Evolutionary conservation across 2,888 invertebrate species (phyloP), one percentile per base, ranked within the genome.

Genomic region (Craniophora ligustri): DNA sequence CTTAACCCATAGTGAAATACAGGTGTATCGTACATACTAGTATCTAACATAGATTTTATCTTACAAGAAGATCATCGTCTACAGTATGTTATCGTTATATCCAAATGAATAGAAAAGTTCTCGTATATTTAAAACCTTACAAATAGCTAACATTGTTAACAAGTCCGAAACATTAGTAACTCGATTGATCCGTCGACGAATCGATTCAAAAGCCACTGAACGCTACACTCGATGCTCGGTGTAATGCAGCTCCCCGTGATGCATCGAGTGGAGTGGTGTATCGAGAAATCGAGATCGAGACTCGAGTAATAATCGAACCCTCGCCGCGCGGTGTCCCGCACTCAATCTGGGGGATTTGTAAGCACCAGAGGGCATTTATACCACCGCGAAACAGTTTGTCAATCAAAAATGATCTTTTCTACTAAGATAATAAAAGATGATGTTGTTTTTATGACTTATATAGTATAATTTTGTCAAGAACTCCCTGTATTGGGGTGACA

Each of bases 221-320:
- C 70, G 61, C 73, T 45, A 48, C 44, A 65, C 65, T 70, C 72
- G 62, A 69, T 67, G 65, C 72, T 78, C 62, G 81, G 85, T 84
- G 79, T 87, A 86, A 86, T 88, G 82, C 84, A 78, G 84, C 84
- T 77, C 85, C 86, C 89, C 81, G 84, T 86, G 81, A 83, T 84
- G 87, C 87, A 89, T 85, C 87, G 87, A 90, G 88, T 85, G 86
- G 87, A 90, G 88, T 85, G 86, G 84, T 81, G 87, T 87, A 89
- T 89, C 90, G 85, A 86, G 81, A 85, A 87, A 89, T 89, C 90
- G 84, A 86, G 81, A 85, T 82, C 87, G 82, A 81, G 76, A 84
- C 82, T 86, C 84, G 78, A 88, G 86, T 85, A 87, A 89, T 90
- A 90, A 88, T 89, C 89, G 87, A 88, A 86, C 86, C 87, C 88